Percentiles rank a stretch among this genome's conserved stretches.
Evolutionary conservation across 2,888 invertebrate genomes (phyloP).

Genomic region (Carabus problematicus): DNA sequence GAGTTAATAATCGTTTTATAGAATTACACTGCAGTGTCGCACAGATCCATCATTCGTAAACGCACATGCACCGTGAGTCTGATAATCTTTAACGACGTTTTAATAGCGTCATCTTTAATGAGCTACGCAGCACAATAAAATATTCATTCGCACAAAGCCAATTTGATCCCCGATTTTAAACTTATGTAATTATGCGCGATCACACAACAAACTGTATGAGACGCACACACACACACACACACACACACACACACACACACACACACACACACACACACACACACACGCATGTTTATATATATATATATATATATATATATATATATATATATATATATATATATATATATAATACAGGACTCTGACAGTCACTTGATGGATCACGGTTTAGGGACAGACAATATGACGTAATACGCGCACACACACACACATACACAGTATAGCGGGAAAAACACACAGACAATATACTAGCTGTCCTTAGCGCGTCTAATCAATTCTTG

Average conservation of each 20-base stretch:
- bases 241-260: not conserved
- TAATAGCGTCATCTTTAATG: conserved; percentile 55
- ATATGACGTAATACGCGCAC: conserved; percentile 45
- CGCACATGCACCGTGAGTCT: too few species aligned
- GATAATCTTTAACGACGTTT: conserved; percentile 55
- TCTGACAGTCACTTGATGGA: conserved; percentile 60
- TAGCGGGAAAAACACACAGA: too few species aligned
- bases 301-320: too few species aligned
- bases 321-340: conserved; percentile 47
- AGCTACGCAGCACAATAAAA: conserved; percentile 54
- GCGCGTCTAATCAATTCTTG: too few species aligned
- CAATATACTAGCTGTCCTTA: too few species aligned
- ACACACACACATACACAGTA: conserved; percentile 3
- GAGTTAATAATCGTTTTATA: too few species aligned
- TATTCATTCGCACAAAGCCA: conserved; percentile 59
- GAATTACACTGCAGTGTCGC: too few species aligned
- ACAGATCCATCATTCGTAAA: too few species aligned
- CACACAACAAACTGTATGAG: conserved; percentile 49
- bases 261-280: too few species aligned
- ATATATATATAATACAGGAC: conserved; percentile 48
- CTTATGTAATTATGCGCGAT: conserved; percentile 59
- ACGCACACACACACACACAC: not conserved
- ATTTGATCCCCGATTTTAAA: conserved; percentile 58
- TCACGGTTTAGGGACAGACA: conserved; percentile 54
- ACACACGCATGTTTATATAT: too few species aligned